These are phyloP conservation scores for Xiphophorus maculatus DNA, from an alignment of 2,113 vertebrate genomes.

Conservation along the genomic window DNA sequence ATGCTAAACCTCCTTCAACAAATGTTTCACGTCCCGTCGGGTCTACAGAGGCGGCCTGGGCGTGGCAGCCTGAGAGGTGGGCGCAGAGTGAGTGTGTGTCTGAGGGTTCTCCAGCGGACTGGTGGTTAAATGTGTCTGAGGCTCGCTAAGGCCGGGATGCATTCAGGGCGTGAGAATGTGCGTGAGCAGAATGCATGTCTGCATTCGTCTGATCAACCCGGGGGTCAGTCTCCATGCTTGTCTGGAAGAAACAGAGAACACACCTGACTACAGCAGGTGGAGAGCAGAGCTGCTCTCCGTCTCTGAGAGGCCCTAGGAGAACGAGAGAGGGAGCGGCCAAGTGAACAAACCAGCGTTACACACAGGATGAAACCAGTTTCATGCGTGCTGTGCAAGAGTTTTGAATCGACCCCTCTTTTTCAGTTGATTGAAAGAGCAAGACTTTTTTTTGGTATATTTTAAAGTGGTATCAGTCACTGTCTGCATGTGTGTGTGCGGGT, in stretches of 20 bases:
- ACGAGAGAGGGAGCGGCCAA: slow-evolving; percentile 78
- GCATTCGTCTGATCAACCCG: slow-evolving; percentile 45
- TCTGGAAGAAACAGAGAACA: slow-evolving; percentile 74
- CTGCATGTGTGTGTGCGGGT: neutral
- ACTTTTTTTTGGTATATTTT: neutral
- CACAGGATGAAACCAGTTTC: slow-evolving; percentile 33
- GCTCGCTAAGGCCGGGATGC: slow-evolving; percentile 41
- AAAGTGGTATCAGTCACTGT: neutral
- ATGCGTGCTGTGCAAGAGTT: slow-evolving; percentile 31
- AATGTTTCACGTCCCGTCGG: neutral
- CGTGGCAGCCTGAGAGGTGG: slow-evolving; percentile 48
- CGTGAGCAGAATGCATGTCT: slow-evolving; percentile 40
- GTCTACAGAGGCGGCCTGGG: slow-evolving; percentile 10
- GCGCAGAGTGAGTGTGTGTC: slow-evolving; percentile 45
- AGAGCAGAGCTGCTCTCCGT: slow-evolving; percentile 80
- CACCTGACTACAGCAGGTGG: slow-evolving; percentile 83
- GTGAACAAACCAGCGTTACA: slow-evolving; percentile 70
- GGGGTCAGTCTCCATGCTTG: slow-evolving; percentile 75
- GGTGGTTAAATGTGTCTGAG: slow-evolving; percentile 52
- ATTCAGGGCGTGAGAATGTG: slow-evolving; percentile 34
- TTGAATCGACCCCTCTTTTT: neutral
- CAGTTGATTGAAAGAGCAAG: neutral
- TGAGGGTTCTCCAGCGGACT: slow-evolving; percentile 23
- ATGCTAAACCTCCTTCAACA: neutral
- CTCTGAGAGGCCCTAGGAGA: slow-evolving; percentile 81